Evolutionary conservation across 2,797 vertebrate species (phyloP), one percentile per base, ranked within the genome.

Genomic region (Galagoides demidoff): DNA sequence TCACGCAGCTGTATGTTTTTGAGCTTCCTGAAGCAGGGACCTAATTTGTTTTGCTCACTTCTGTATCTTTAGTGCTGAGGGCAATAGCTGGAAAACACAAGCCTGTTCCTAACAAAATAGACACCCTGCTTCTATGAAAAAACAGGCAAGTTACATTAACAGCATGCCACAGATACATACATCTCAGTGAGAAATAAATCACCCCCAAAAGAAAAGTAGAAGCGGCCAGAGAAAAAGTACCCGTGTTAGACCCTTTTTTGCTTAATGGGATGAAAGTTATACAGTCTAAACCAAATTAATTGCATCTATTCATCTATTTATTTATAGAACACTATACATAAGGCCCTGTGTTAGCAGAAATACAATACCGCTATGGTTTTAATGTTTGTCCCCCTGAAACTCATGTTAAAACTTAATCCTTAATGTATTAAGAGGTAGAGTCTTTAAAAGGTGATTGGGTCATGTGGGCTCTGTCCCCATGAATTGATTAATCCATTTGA

Each of bases 121-220:
- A 63, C 27, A 63, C 27, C 43, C 37, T 34, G 45, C 31, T 31
- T 86, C 89, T 73, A 86, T 66, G 31, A 81, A 81, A 77, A 85
- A 61, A 63, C 23, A 45, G 29, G 59, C 74, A 64, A 73, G 81
- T 81, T 74, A 57, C 19, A 90, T 85, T 73, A 78, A 94, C 55
- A 90, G 74, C 37, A 37, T 6, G 29, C 34, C 55, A 63, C 31
- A 71, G 3, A 34, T 16, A 64, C 23, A 86, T 34, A 81, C 57
- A 74, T 74, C 57, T 73, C 43, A 85, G 13, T 34, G 57, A 81
- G 45, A 74, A 94, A 86, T 76, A 84, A 92, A 57, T 57, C 86
- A 64, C 29, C 29, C 3, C 12, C 45, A 55, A 13, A 94, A 5
- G 45, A 55, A 81, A 74, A 85, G 57, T n/a, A 89, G 57, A 29